These are phyloP conservation scores for Lepidothrix coronata DNA, from an alignment of 2,113 vertebrate species.

Conservation along the genomic window DNA sequence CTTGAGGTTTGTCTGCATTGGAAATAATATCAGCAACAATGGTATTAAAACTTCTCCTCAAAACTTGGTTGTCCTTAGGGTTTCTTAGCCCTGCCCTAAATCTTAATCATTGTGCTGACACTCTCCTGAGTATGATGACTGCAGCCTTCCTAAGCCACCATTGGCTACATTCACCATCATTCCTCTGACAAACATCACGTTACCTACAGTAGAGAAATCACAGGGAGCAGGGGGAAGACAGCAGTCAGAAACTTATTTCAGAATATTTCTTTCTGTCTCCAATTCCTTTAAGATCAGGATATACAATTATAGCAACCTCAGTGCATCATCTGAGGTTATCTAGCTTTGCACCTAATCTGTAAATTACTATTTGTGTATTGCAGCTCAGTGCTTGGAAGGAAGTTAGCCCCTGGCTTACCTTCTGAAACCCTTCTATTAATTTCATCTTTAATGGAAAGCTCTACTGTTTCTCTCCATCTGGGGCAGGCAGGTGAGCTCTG, in stretches of 20 bases:
- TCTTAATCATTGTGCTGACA: neutral
- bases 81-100: neutral
- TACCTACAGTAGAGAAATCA: neutral
- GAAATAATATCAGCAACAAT: neutral
- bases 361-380: neutral
- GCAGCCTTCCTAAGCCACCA: rapidly evolving
- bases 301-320: neutral
- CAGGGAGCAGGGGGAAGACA: neutral
- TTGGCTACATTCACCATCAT: rapidly evolving
- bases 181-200: neutral
- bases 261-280: neutral
- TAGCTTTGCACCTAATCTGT: neutral
- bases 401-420: neutral
- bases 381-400: neutral
- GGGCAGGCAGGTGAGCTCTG: neutral
- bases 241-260: neutral
- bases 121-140: neutral
- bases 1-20: neutral
- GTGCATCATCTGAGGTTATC: neutral
- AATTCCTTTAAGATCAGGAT: neutral
- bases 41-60: neutral
- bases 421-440: neutral
- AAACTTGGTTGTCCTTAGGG: neutral
- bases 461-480: neutral
- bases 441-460: neutral